Percentiles rank a stretch among this genome's conserved stretches.
These are phyloP conservation scores for Apostichopus leukothele DNA, from an alignment of 53 echinoderm and acorn worm species.

Conservation along the genomic window DNA sequence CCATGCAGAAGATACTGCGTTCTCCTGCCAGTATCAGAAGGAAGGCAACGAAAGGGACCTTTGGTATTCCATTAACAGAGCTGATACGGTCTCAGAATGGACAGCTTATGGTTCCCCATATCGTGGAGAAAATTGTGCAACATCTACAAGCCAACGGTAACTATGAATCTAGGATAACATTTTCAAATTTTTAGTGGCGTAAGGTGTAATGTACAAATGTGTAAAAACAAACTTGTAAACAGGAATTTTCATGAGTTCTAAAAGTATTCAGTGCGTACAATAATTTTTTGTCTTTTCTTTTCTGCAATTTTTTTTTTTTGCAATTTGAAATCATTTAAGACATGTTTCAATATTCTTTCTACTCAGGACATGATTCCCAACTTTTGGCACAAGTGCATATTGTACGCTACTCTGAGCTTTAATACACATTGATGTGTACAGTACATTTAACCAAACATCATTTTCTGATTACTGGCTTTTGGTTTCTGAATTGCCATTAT, in stretches of 20 bases:
- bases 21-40: constrained; percentile 84
- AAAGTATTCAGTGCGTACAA: too few relatives aligned
- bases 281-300: too few relatives aligned
- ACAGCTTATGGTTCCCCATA: constrained; percentile 62
- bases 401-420: not conserved
- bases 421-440: too few relatives aligned
- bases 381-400: not conserved
- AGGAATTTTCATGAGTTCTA: too few relatives aligned
- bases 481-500: too few relatives aligned
- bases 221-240: too few relatives aligned
- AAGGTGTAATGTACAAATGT: too few relatives aligned
- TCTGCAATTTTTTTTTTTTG: too few relatives aligned
- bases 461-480: too few relatives aligned
- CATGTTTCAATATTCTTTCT: not conserved
- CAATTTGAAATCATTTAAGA: too few relatives aligned
- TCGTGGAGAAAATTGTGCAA: constrained; percentile 79
- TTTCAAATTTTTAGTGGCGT: too few relatives aligned
- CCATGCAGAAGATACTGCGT: constrained; percentile 96
- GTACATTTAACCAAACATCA: not conserved
- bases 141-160: constrained; percentile 90
- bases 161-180: too few relatives aligned
- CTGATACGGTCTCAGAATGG: constrained; percentile 59
- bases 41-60: constrained; percentile 67
- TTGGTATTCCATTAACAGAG: constrained; percentile 83
- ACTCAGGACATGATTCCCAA: not conserved